These are phyloP conservation scores for Pollenia griseotomentosa DNA, from an alignment of 2,888 invertebrate species.

Conservation along the genomic window DNA sequence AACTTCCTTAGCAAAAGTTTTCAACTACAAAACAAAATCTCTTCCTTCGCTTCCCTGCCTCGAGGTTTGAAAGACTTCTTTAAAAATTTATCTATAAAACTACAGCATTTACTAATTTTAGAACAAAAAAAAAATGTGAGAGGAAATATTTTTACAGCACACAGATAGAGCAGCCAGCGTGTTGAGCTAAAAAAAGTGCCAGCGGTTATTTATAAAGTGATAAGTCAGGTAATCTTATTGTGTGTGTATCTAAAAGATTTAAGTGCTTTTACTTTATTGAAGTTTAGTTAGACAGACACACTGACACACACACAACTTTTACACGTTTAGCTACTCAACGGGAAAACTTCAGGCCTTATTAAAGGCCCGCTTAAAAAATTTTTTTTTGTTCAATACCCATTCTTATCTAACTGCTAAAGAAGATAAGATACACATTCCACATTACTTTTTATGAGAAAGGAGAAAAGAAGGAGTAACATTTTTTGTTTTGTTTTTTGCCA, in stretches of 20 bases:
- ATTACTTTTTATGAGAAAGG: no score
- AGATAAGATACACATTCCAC: no score
- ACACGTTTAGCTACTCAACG: no score
- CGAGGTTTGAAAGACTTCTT: not conserved
- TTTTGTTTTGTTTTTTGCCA: no score
- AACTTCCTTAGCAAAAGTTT: slow-evolving; percentile 31
- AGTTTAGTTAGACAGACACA: slow-evolving; percentile 34
- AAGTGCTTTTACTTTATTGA: slow-evolving; percentile 67
- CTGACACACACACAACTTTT: not conserved
- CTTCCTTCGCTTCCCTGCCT: not conserved
- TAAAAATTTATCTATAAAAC: slow-evolving; percentile 33
- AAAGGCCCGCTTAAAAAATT: no score
- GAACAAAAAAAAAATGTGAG: slow-evolving; percentile 27
- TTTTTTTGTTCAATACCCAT: no score
- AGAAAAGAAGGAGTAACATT: no score
- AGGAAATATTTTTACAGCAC: not conserved
- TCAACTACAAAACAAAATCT: slow-evolving; percentile 13
- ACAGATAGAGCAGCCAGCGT: slow-evolving; percentile 6
- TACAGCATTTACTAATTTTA: slow-evolving; percentile 7
- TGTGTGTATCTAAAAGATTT: slow-evolving; percentile 60
- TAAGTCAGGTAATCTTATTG: slow-evolving; percentile 67
- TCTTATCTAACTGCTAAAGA: no score
- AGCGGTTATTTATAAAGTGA: slow-evolving; percentile 69
- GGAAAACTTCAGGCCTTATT: no score
- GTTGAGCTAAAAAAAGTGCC: slow-evolving; percentile 32